phyloP scores from a whole-genome alignment of 2,113 vertebrate genomes.

The Gobio gobio region DNA sequence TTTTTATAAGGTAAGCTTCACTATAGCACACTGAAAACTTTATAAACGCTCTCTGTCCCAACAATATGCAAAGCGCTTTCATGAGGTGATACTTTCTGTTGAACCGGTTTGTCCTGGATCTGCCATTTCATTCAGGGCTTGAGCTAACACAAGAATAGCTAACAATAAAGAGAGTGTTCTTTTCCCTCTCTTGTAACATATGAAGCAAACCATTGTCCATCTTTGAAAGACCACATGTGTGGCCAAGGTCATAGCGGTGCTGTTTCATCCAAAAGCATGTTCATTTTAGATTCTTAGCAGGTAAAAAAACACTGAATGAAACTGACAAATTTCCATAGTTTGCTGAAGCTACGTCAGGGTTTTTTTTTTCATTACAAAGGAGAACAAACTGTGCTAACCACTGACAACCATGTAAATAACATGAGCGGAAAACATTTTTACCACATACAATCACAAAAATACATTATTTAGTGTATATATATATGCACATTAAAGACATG shows the following conservation, averaged over 20 bases:
- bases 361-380: background rate
- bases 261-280: background rate
- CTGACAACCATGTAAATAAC: background rate
- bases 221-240: constrained; percentile 14
- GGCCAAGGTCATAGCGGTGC: background rate
- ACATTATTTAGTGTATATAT: background rate
- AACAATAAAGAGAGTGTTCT: constrained; percentile 9
- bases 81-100: constrained; percentile 68
- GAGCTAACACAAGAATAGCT: constrained; percentile 22
- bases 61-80: constrained; percentile 30
- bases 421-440: background rate
- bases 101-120: constrained; percentile 72
- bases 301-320: background rate
- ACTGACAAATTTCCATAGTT: background rate
- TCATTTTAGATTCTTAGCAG: background rate
- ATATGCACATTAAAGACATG: background rate
- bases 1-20: background rate
- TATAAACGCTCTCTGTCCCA: constrained; percentile 36
- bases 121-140: constrained; percentile 35
- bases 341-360: background rate
- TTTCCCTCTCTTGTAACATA: constrained; percentile 10
- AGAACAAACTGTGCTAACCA: background rate
- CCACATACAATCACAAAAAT: background rate
- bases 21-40: constrained; percentile 33
- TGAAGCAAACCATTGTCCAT: constrained; percentile 17